These are phyloP conservation scores for Andrena trimmerana DNA, from an alignment of 2,888 invertebrate species.

Conservation along the genomic window DNA sequence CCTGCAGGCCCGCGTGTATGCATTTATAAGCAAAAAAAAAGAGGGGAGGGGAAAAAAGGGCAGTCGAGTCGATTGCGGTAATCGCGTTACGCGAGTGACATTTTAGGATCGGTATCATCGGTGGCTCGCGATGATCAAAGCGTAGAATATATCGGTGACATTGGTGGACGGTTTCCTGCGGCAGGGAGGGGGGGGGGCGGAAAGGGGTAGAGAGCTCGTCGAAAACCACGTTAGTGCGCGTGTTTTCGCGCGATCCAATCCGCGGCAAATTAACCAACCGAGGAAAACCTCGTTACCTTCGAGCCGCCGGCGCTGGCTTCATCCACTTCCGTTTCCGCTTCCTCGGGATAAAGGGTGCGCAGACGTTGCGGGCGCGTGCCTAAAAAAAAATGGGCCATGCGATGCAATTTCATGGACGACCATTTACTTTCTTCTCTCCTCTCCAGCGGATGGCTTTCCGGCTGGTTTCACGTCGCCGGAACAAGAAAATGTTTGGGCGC, in stretches of 20 bases:
- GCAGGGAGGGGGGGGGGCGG: constrained; percentile 12
- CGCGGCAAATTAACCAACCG: constrained; percentile 79
- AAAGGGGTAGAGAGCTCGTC: constrained; percentile 48
- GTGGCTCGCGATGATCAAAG: constrained; percentile 66
- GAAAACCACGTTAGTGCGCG: constrained; percentile 75
- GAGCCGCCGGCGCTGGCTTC: constrained; percentile 66
- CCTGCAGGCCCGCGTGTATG: constrained; percentile 1
- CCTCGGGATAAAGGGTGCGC: constrained; percentile 66
- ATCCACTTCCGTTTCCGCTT: constrained; percentile 71
- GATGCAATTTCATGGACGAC: constrained; percentile 31
- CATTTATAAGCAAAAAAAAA: constrained; percentile 11
- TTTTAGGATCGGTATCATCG: constrained; percentile 68
- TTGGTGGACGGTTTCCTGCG: constrained; percentile 50
- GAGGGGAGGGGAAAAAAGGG: not conserved
- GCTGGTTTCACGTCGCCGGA: not conserved
- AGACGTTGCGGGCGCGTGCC: constrained; percentile 35
- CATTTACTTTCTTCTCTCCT: constrained; percentile 11
- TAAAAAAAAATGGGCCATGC: constrained; percentile 23
- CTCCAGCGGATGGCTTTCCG: not conserved
- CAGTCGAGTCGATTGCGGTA: constrained; percentile 39
- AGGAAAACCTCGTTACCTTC: constrained; percentile 78
- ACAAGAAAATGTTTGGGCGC: not conserved
- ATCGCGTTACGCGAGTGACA: constrained; percentile 47
- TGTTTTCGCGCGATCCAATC: constrained; percentile 81
- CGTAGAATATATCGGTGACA: constrained; percentile 62